Evolutionary conservation across 2,113 vertebrate genomes (phyloP), one percentile per base, ranked within the genome.

Genomic region (Lipophrys pholis): DNA sequence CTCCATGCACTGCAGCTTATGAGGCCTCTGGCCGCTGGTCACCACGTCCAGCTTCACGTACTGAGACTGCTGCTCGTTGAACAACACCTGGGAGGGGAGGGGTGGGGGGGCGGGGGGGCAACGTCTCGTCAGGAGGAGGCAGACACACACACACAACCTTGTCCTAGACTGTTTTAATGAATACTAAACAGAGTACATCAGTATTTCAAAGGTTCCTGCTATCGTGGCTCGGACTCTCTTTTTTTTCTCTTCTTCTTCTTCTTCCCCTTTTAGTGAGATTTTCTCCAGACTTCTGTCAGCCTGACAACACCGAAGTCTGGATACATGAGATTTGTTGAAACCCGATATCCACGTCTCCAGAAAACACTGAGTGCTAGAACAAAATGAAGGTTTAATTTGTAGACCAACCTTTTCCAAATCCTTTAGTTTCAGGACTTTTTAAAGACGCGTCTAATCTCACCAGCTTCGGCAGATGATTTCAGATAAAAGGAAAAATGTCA

Each of bases 21-120:
- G 92, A 66, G 95, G 83, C 69, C 88, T 89, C 67, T 87, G 88
- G 8, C 85, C 86, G 0, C 15, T 59, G 14, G 95, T 92, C 81
- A 95, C 92, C 81, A 97, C 90, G 9, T 96, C 96, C 87, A 97
- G 92, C 92, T 97, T 97, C 89, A 97, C 94, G 36, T 96, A 97
- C 87, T 94, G 94, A 7, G 94, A 95, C 90, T 95, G 91, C 75
- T 94, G 93, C 84, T 97, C 96, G 0, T 95, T 95, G 88, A 97
- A 97, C 85, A 97, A 87, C 69, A 97, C 96, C 96, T 97, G 81
- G 21, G 21, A n/a, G n/a, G 50, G 64, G 53, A 60, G n/a, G 11
- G 16, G 41, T 52, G 6, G 65, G 35, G 11, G 30, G n/a, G 16
- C 16, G 36, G 4, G 40, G 8, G 16, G 11, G 5, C 11, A 17